Conservation (phyloP, 2,888 invertebrate species). For the Eupithecia vulgata region DNA sequence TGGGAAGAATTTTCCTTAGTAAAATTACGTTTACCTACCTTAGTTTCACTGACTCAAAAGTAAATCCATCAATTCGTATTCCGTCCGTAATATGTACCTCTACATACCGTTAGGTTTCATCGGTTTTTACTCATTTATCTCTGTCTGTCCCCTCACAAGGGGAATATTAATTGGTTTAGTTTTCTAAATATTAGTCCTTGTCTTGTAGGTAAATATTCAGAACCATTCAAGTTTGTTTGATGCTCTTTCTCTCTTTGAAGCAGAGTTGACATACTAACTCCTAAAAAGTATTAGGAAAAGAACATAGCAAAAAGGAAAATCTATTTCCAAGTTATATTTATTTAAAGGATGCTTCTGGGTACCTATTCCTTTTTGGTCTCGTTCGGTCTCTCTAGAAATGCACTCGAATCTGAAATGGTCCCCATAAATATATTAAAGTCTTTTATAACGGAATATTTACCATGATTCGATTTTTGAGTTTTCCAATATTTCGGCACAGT, state of each 20-base stretch:
- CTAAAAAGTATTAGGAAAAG: not conserved
- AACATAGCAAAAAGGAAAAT: not conserved
- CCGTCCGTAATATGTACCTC: conserved; percentile 28
- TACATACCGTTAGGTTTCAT: conserved; percentile 37
- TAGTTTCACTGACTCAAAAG: conserved; percentile 16
- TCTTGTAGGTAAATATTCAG: not conserved
- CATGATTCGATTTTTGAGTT: too few relatives aligned
- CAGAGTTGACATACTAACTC: not conserved
- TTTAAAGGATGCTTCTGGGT: not conserved
- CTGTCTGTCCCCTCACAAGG: conserved; percentile 38
- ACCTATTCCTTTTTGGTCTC: not conserved
- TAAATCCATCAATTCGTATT: conserved; percentile 30
- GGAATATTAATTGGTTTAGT: conserved; percentile 47
- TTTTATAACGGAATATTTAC: too few relatives aligned
- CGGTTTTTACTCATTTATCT: conserved; percentile 35
- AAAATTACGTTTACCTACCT: not conserved
- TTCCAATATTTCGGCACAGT: too few relatives aligned
- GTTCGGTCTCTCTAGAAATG: not conserved
- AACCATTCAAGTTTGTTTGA: not conserved
- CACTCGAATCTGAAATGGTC: not conserved
- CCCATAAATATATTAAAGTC: not conserved
- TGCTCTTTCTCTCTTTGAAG: not conserved
- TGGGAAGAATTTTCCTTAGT: not conserved
- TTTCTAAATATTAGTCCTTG: conserved; percentile 1
- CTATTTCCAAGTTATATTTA: too few relatives aligned